Base-by-base conservation (phyloP, 1,140 invertebrate genomes). In the Temnothorax curvispinosus region DNA sequence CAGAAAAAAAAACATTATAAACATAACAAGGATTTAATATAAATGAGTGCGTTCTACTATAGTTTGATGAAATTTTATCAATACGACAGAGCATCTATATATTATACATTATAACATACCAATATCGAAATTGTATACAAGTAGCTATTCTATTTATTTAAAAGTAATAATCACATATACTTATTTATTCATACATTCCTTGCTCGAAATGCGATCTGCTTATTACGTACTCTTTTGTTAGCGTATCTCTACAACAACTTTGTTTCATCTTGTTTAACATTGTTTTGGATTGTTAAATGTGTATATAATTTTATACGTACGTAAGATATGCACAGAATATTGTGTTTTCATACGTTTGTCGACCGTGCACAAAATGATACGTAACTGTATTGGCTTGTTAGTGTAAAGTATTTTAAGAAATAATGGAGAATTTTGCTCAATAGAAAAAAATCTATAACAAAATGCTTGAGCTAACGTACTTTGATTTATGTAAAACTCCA, bases 151-250 rank as follows among this genome's bases (percentile, higher is more conserved):
- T 80, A 58, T 81, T 81, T 71, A 81, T 56, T 71, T 71, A 71
- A 71, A 11, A 81, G 38, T 21, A 44, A 0, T 71, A 54, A 71
- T 81, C 50, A 32, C 38, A 58, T 44, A 44, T 69, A 44, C 18
- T 50, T 88, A 87, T 87, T 87, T 87, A 78, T 87, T 90, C 47
- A 80, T 87, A 89, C 88, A 90, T 89, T 90, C 88, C 88, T 35
- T 72, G 35, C 71, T 54, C 65, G 52, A 81, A 71, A 71, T 71
- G 9, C 52, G 35, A 47, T 71, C 38, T 71, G 65, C 47, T 81
- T 47, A 71, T 71, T 71, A 71, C 35, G 54, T 67, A 80, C 13
- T 5, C 9, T 15, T 44, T 32, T 69, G 35, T 56, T 85, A 58
- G 67, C 44, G 60, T 47, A 35, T 56, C 9, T 76, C 47, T 65